Evolutionary conservation across 2,113 vertebrate genomes (phyloP).

Genomic region (Triplophysa dalaica): DNA sequence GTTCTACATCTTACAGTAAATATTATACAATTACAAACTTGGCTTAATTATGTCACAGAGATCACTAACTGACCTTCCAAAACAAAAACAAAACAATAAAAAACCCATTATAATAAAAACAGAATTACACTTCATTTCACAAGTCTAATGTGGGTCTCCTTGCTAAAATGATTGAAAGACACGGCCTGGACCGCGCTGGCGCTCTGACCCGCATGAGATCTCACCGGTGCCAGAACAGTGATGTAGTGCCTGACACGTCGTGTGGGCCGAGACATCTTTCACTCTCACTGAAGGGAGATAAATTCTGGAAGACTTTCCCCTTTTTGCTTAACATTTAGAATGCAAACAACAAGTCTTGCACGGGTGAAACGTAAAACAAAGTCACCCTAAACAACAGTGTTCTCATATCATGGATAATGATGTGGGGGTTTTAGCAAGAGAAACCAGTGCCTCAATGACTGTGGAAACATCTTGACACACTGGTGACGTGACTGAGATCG

Average conservation of each 20-base stretch:
- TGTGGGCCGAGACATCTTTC: conserved; percentile 64
- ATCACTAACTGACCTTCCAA: conserved; percentile 91
- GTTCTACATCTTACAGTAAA: conserved; percentile 99
- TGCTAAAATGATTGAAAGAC: conserved; percentile 65
- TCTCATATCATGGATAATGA: neutral
- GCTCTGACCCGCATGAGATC: conserved; percentile 25
- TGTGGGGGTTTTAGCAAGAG: conserved; percentile 27
- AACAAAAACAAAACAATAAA: conserved; percentile 72
- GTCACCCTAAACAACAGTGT: conserved; percentile 21
- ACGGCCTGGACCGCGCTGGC: neutral
- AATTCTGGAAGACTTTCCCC: conserved; percentile 88
- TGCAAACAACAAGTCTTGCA: conserved; percentile 46
- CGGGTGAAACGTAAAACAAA: conserved; percentile 10
- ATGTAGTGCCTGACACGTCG: neutral
- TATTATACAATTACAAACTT: conserved; percentile 99
- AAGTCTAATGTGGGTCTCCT: conserved; percentile 78
- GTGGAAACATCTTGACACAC: conserved; percentile 21
- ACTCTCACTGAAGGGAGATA: conserved; percentile 72
- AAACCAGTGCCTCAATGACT: conserved; percentile 24
- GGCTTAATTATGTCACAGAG: conserved; percentile 95
- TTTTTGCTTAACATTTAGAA: conserved; percentile 80
- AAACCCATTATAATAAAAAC: conserved; percentile 73
- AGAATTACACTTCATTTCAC: conserved; percentile 91
- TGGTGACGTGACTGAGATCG: conserved; percentile 29
- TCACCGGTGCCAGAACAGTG: conserved; percentile 59